A percentile compares a stretch with the other conserved stretches of the same genome.
These are phyloP conservation scores for Chironomus riparius DNA, from an alignment of 2,888 invertebrate species.

Conservation along the genomic window DNA sequence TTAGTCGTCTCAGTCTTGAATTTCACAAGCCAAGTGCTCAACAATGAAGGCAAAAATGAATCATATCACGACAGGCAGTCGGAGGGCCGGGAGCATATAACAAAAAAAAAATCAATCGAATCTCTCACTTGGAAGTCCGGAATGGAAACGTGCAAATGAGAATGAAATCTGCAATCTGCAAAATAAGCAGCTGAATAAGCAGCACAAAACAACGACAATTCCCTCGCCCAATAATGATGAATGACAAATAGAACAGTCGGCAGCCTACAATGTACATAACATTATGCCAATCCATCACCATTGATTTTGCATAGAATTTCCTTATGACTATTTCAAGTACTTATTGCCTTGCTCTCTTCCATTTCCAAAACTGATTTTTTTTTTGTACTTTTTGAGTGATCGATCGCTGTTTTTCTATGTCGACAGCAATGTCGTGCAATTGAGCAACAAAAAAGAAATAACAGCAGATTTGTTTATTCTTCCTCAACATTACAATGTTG, in stretches of 20 bases:
- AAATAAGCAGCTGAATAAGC: neutral
- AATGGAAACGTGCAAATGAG: too few relatives aligned
- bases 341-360: neutral
- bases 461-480: too few relatives aligned
- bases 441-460: neutral
- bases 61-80: neutral
- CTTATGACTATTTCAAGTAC: neutral
- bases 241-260: neutral
- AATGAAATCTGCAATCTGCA: neutral
- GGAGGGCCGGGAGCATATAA: neutral
- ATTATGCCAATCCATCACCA: neutral
- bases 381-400: neutral
- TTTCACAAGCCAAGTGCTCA: neutral
- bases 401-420: neutral
- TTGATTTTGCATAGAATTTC: conserved; percentile 1
- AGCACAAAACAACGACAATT: neutral
- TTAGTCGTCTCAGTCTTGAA: conserved; percentile 1
- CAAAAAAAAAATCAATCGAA: neutral
- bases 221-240: neutral
- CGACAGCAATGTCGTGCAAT: conserved; percentile 1
- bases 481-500: too few relatives aligned
- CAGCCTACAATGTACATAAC: neutral
- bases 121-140: neutral
- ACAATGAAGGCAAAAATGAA: neutral
- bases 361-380: too few relatives aligned